Evolutionary conservation across 2,888 invertebrate genomes (phyloP).

Genomic region (Harpalus rubripes): DNA sequence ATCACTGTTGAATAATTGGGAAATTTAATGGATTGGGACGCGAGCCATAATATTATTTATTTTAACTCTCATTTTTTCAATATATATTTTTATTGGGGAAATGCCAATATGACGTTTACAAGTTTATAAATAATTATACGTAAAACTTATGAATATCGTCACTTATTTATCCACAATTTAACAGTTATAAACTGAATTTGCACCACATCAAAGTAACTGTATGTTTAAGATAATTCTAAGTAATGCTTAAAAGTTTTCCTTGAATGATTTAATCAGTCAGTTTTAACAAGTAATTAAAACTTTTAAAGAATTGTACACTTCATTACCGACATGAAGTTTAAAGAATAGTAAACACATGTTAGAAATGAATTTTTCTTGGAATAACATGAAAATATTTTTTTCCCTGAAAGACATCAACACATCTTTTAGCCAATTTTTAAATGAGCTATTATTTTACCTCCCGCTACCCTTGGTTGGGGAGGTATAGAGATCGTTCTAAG

Average conservation of each 20-base stretch:
- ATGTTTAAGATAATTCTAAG: neutral
- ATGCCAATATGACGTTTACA: conserved; percentile 40
- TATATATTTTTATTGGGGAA: conserved; percentile 57
- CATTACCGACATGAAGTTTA: neutral
- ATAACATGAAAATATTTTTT: neutral
- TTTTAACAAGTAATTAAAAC: conserved; percentile 21
- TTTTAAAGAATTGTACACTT: neutral
- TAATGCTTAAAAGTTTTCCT: conserved; percentile 52
- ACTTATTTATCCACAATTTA: neutral
- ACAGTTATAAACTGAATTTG: conserved; percentile 2
- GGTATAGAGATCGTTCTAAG: too few relatives aligned
- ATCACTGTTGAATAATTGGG: conserved; percentile 42
- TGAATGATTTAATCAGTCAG: conserved; percentile 56
- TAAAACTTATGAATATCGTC: neutral
- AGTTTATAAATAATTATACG: conserved; percentile 22
- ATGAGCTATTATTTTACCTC: too few relatives aligned
- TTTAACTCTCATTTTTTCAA: conserved; percentile 38
- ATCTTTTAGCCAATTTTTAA: neutral
- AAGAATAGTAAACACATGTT: neutral
- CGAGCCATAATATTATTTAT: conserved; percentile 44
- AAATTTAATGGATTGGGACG: conserved; percentile 43
- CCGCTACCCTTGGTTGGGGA: too few relatives aligned
- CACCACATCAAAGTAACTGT: conserved; percentile 11
- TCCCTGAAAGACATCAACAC: neutral
- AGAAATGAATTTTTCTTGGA: neutral